Evolutionary conservation across 2,888 invertebrate species (phyloP).

Genomic region (Metalampra italica): DNA sequence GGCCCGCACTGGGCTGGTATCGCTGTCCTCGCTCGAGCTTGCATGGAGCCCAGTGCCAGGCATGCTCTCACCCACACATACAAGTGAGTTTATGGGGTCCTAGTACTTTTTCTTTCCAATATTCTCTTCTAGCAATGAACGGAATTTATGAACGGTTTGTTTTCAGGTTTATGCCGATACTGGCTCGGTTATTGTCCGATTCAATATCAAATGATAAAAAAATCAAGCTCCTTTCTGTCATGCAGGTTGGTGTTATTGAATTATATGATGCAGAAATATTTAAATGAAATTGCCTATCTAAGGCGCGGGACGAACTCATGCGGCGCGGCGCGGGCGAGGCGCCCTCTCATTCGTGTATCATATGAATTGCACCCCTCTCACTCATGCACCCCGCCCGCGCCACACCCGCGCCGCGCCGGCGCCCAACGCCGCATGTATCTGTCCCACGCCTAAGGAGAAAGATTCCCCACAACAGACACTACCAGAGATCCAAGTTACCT

Average conservation of each 20-base stretch:
- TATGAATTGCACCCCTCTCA: too few species aligned
- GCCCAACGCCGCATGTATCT: too few species aligned
- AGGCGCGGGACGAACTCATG: too few species aligned
- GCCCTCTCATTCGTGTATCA: too few species aligned
- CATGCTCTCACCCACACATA: conserved; percentile 83
- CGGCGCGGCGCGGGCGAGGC: too few species aligned
- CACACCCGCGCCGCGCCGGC: too few species aligned
- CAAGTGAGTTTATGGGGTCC: conserved; percentile 48
- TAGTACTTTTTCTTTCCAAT: not conserved
- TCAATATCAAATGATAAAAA: conserved; percentile 81
- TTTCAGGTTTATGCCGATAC: conserved; percentile 81
- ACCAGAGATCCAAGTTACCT: too few species aligned
- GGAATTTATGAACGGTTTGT: not conserved
- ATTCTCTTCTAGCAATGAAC: not conserved
- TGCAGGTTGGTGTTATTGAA: conserved; percentile 69
- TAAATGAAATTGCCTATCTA: too few species aligned
- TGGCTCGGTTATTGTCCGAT: conserved; percentile 80
- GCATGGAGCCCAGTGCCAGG: conserved; percentile 80
- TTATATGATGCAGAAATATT: not conserved
- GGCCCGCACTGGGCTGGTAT: conserved; percentile 83
- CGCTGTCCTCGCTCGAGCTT: conserved; percentile 81
- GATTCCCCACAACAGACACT: too few species aligned
- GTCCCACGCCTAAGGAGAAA: too few species aligned
- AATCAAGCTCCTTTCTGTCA: conserved; percentile 79
- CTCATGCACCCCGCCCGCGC: too few species aligned